These are phyloP conservation scores for Itoplectis maculator DNA, from an alignment of 2,888 invertebrate genomes.

Conservation along the genomic window DNA sequence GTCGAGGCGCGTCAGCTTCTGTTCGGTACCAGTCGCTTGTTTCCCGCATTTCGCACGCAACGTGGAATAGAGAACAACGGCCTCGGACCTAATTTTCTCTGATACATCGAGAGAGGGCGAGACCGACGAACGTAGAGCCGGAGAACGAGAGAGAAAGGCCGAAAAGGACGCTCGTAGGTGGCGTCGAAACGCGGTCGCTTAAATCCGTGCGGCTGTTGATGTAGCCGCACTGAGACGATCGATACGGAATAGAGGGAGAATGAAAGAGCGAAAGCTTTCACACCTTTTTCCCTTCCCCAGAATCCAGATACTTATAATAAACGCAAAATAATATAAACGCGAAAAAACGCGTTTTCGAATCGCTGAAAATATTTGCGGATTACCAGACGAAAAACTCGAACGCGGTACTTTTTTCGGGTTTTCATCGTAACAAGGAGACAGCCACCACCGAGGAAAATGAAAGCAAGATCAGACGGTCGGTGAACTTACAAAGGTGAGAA, in stretches of 20 bases:
- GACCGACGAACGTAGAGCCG: no score
- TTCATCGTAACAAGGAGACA: conserved; percentile 5
- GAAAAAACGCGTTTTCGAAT: background rate
- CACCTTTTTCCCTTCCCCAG: background rate
- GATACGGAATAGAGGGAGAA: conserved; percentile 39
- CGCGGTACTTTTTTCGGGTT: background rate
- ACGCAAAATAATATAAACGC: background rate
- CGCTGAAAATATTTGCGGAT: no score
- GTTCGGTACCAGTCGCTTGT: background rate
- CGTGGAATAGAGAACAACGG: conserved; percentile 6
- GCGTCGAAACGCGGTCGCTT: conserved; percentile 49
- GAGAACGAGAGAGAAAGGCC: no score
- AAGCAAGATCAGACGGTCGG: no score
- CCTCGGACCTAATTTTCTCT: conserved; percentile 38
- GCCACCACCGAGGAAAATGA: background rate
- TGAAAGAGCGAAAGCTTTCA: conserved; percentile 17
- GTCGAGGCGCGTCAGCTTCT: background rate
- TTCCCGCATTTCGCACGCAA: conserved; percentile 12
- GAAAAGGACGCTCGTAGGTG: background rate
- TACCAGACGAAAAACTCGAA: no score
- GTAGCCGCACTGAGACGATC: conserved; percentile 19
- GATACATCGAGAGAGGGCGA: conserved; percentile 25
- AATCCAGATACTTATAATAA: background rate
- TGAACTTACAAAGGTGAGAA: background rate
- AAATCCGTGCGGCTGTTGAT: conserved; percentile 24